phyloP scores from a whole-genome alignment of 2,113 vertebrate species.

The Microcebus murinus region DNA sequence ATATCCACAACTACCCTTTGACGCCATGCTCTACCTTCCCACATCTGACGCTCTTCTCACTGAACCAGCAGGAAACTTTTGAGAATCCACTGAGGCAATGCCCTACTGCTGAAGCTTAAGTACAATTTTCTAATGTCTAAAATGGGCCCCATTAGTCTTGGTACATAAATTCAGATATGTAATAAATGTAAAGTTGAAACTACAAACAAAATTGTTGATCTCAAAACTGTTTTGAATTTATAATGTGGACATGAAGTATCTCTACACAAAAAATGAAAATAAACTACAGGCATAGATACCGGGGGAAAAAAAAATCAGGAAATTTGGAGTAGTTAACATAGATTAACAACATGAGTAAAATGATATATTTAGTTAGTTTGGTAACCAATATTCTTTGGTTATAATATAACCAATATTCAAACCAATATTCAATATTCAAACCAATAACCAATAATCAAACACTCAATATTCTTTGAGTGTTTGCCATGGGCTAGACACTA shows the following conservation, averaged over 20 bases:
- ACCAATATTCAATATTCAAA: no score
- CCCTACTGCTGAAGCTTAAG: not conserved
- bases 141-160: not conserved
- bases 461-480: not conserved
- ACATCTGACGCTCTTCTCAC: not conserved
- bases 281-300: not conserved
- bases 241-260: not conserved
- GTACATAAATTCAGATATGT: not conserved
- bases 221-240: slow-evolving; percentile 43
- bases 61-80: not conserved
- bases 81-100: not conserved
- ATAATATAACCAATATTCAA: no score
- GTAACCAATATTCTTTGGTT: not conserved
- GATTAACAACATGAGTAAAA: slow-evolving; percentile 9
- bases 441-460: no score
- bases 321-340: slow-evolving; percentile 13
- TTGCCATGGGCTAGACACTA: not conserved
- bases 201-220: not conserved
- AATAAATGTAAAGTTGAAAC: slow-evolving; percentile 15
- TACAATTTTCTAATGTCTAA: slow-evolving; percentile 26
- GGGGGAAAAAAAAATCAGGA: not conserved
- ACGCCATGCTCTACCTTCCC: not conserved
- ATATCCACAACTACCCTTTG: not conserved
- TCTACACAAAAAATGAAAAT: slow-evolving; percentile 53
- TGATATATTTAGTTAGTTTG: slow-evolving; percentile 13